Evolutionary conservation across 2,113 vertebrate species (phyloP), one percentile per base, ranked within the genome.

Genomic region (Oceanodroma tethys): DNA sequence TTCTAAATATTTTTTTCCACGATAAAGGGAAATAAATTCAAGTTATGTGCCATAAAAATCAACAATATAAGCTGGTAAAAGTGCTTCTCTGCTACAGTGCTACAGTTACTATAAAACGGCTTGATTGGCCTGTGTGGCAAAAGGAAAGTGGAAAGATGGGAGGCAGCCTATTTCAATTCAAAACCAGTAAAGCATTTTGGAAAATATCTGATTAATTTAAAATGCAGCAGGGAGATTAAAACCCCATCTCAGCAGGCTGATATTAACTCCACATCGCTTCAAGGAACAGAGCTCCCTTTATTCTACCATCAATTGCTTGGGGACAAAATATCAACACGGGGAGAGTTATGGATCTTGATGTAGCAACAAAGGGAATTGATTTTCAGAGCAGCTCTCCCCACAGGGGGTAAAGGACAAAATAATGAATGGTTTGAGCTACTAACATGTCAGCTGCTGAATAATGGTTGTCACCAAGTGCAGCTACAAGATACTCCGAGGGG

Each of bases 221-320:
- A 96, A 93, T 73, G 91, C 66, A 96, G 60, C 40, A 80, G n/a
- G 67, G 72, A 94, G 65, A 92, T 94, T 30, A 90, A 92, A 79
- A 59, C 48, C 47, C 45, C 40, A 55, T 45, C 92, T 91, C 67
- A 62, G 47, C 70, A 94, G 52, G 36, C 38, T 68, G 84, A 74
- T 75, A 90, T 62, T 81, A 95, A 88, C 90, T 93, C 74, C 30
- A 59, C 32, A 23, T 21, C 0, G 23, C 90, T 88, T 43, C 53
- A 56, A 83, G 83, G 52, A 81, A n/a, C 53, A 60, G 72, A 43
- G 78, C 40, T 94, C 48, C 75, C 73, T 94, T 93, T 90, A 58
- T 96, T 90, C 60, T 38, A 29, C 45, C 72, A n/a, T 55, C 79
- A 52, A 40, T 30, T 27, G 42, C 73, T 22, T 26, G 19, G 78